These are phyloP conservation scores for Sinocyclocheilus anshuiensis DNA, from an alignment of 2,113 vertebrate genomes.

Conservation along the genomic window DNA sequence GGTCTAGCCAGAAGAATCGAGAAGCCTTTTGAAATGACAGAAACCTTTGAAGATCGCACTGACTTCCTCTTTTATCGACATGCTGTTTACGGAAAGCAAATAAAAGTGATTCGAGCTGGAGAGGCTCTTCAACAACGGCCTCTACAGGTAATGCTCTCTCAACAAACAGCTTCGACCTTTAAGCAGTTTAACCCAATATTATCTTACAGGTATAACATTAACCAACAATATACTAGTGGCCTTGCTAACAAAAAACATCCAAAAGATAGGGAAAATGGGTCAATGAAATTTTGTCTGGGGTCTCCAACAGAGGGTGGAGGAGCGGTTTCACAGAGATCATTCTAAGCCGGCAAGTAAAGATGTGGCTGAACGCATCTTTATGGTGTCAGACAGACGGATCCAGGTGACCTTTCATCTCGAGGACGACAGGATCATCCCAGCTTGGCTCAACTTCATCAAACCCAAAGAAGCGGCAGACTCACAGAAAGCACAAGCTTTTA, in stretches of 20 bases:
- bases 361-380: constrained; percentile 80
- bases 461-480: constrained; percentile 61
- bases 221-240: constrained; percentile 12
- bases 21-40: constrained; percentile 69
- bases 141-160: constrained; percentile 53
- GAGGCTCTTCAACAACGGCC: constrained; percentile 36
- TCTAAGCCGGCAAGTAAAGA: constrained; percentile 80
- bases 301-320: constrained; percentile 80
- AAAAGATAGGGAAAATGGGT: neutral
- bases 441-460: constrained; percentile 79
- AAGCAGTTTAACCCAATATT: neutral
- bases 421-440: constrained; percentile 73
- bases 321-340: constrained; percentile 82
- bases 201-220: constrained; percentile 24
- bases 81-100: constrained; percentile 60
- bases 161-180: constrained; percentile 14
- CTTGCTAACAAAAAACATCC: neutral
- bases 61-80: constrained; percentile 82
- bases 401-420: constrained; percentile 82
- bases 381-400: constrained; percentile 71
- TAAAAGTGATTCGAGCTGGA: constrained; percentile 36
- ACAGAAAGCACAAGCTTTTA: constrained; percentile 68
- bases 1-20: constrained; percentile 75
- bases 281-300: neutral
- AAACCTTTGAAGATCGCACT: constrained; percentile 74